Conservation (phyloP, 64 coral and sea anemone species). For the Acropora tenuis region DNA sequence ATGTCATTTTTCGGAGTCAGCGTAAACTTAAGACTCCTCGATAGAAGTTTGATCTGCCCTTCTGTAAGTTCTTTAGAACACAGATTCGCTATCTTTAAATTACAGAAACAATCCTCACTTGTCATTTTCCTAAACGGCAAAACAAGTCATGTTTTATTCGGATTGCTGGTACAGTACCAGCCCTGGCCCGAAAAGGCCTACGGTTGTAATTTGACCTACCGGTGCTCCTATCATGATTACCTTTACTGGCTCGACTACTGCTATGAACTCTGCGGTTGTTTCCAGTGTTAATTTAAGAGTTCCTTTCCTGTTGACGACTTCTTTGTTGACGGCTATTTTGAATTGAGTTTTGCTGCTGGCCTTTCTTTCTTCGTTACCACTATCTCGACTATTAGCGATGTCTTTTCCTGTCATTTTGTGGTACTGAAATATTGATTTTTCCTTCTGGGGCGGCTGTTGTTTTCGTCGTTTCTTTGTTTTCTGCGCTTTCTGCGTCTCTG, state of each 20-base stretch:
- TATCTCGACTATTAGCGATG: too few species aligned
- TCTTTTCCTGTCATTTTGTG: too few species aligned
- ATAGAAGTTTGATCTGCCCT: too few species aligned
- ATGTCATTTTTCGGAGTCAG: too few species aligned
- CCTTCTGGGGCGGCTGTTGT: slow-evolving; percentile 13
- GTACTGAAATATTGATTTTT: slow-evolving; percentile 2
- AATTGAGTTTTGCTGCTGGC: slow-evolving; percentile 9
- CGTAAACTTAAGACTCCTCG: too few species aligned
- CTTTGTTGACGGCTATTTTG: slow-evolving; percentile 11
- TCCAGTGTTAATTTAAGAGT: not conserved
- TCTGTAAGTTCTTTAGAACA: too few species aligned
- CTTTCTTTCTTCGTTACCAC: not conserved
- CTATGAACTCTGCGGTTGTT: not conserved
- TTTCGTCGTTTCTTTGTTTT: not conserved
- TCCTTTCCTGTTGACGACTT: slow-evolving; percentile 17
- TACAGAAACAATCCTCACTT: slow-evolving; percentile 28
- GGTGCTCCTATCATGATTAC: not conserved
- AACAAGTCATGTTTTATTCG: slow-evolving; percentile 29
- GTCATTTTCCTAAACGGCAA: slow-evolving; percentile 26
- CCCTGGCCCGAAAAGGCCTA: not conserved
- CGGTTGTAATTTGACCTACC: not conserved
- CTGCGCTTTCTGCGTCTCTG: slow-evolving; percentile 4
- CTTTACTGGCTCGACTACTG: slow-evolving; percentile 27
- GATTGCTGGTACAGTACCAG: slow-evolving; percentile 2
- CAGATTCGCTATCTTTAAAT: not conserved